phyloP scores from a whole-genome alignment of 2,888 invertebrate genomes.

The Poecilus cupreus region DNA sequence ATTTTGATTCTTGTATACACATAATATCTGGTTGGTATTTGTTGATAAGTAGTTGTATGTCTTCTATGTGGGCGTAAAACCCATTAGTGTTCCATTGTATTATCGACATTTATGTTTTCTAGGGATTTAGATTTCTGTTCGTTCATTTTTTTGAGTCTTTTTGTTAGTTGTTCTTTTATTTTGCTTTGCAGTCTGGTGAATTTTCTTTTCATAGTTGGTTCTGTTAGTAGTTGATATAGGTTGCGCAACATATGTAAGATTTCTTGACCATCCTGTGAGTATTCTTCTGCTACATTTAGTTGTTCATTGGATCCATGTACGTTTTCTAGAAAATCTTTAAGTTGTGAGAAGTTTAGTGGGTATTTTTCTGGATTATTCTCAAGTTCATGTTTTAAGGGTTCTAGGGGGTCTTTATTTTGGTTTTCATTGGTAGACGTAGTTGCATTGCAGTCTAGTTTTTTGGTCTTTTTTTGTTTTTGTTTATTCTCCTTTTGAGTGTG shows the following conservation, averaged over 20 bases:
- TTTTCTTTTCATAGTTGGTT: not conserved
- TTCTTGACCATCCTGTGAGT: no score
- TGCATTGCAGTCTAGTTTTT: not conserved
- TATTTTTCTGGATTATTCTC: not conserved
- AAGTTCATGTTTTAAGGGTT: not conserved
- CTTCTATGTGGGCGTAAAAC: slow-evolving; percentile 17
- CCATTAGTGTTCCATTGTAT: slow-evolving; percentile 44
- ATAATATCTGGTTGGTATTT: not conserved
- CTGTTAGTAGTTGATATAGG: not conserved
- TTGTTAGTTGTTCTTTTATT: slow-evolving; percentile 6
- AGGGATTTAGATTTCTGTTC: not conserved
- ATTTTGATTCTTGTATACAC: not conserved
- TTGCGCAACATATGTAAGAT: not conserved
- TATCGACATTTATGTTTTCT: slow-evolving; percentile 6
- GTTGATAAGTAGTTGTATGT: not conserved
- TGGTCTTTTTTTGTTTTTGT: no score
- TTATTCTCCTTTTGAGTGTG: no score
- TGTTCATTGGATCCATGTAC: not conserved
- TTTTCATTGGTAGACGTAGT: not conserved
- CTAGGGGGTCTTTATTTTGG: not conserved
- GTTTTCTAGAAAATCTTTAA: not conserved
- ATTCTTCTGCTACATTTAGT: no score
- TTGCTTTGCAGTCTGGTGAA: slow-evolving; percentile 6
- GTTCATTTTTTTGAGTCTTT: not conserved
- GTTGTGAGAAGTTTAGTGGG: not conserved